Percentiles rank a stretch among this genome's conserved stretches.
Conservation (phyloP, 2,888 invertebrate genomes). For the Conops quadrifasciatus region DNA sequence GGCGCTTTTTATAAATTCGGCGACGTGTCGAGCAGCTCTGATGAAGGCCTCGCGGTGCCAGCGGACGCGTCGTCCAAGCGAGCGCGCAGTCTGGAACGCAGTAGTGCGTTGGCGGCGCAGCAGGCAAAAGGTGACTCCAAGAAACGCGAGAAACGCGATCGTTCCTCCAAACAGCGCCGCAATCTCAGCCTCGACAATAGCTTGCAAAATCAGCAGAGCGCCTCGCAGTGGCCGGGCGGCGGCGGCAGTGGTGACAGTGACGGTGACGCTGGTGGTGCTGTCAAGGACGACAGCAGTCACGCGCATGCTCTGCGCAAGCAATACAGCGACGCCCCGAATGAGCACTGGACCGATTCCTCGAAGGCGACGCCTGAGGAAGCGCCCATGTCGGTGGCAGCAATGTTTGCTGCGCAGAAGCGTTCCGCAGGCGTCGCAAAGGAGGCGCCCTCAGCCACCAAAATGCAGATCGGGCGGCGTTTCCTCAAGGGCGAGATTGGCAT, state of each 20-base stretch:
- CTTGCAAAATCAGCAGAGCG: conserved; percentile 43
- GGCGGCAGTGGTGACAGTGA: background rate
- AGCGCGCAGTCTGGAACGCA: conserved; percentile 60
- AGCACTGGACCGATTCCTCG: conserved; percentile 35
- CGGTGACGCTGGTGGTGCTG: background rate
- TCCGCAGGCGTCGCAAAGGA: conserved; percentile 46
- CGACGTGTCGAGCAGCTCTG: conserved; percentile 58
- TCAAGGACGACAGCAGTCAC: conserved; percentile 16
- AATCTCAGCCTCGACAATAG: conserved; percentile 60
- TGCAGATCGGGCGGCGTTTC: conserved; percentile 64
- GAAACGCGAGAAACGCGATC: conserved; percentile 52
- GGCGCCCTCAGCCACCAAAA: conserved; percentile 49
- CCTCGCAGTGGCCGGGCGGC: background rate
- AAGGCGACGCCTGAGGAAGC: conserved; percentile 33
- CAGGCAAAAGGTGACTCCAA: conserved; percentile 47
- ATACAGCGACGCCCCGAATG: conserved; percentile 47
- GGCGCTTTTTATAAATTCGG: conserved; percentile 40
- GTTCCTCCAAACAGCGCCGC: conserved; percentile 59
- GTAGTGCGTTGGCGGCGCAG: conserved; percentile 41
- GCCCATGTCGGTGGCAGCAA: background rate
- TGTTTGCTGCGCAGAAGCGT: conserved; percentile 46
- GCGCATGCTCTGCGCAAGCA: conserved; percentile 45
- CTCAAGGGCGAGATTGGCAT: conserved; percentile 65
- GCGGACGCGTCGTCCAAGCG: conserved; percentile 49
- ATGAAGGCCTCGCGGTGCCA: conserved; percentile 48